These are phyloP conservation scores for Ophthalmolycus amberensis DNA, from an alignment of 2,113 vertebrate species.

Conservation along the genomic window DNA sequence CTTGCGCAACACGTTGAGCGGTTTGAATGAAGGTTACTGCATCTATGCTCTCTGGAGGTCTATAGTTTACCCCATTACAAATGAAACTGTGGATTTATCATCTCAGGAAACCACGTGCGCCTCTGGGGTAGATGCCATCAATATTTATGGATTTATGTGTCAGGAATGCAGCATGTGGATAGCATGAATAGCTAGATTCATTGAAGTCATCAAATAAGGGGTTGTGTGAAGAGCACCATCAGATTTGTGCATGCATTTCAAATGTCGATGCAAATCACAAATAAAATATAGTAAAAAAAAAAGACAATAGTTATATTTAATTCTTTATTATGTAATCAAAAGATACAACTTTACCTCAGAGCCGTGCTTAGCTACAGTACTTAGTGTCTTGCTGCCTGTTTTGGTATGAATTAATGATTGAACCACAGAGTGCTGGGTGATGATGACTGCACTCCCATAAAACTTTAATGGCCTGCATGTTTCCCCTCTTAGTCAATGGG, in stretches of 20 bases:
- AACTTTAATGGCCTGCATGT: slow-evolving; percentile 74
- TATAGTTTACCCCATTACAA: slow-evolving; percentile 24
- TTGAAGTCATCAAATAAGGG: not conserved
- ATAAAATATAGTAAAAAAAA: not conserved
- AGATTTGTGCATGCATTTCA: not conserved
- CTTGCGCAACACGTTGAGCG: not conserved
- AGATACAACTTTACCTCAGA: slow-evolving; percentile 4
- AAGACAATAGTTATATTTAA: not conserved
- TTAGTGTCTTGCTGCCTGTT: slow-evolving; percentile 44
- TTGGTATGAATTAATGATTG: slow-evolving; percentile 73
- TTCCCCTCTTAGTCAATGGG: slow-evolving; percentile 70
- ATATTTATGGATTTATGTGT: slow-evolving; percentile 33
- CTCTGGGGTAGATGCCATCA: slow-evolving; percentile 41
- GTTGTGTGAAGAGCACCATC: not conserved
- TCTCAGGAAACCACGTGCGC: slow-evolving; percentile 15
- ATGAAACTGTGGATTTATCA: slow-evolving; percentile 37
- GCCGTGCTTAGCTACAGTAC: slow-evolving; percentile 14
- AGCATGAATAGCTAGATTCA: slow-evolving; percentile 20
- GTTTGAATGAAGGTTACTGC: slow-evolving; percentile 17
- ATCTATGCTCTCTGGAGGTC: slow-evolving; percentile 17
- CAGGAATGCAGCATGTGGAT: slow-evolving; percentile 24
- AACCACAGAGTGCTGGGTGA: slow-evolving; percentile 63
- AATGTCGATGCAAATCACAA: slow-evolving; percentile 16
- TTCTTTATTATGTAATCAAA: not conserved
- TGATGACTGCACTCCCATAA: slow-evolving; percentile 69